phyloP scores from a whole-genome alignment of 2,888 invertebrate species.

The Acholoe squamosa region DNA sequence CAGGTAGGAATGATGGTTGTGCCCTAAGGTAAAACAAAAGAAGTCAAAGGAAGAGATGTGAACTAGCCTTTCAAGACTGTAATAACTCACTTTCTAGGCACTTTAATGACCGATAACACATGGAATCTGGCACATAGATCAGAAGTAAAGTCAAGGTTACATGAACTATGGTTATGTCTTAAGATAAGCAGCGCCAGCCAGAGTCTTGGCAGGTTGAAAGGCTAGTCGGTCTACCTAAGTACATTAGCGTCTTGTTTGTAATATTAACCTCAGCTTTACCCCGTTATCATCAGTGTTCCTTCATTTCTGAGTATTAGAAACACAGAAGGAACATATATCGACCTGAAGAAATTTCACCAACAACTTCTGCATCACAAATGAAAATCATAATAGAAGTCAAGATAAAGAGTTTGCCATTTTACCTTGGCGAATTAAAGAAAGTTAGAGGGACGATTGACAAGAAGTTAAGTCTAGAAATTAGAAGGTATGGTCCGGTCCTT shows the following conservation, averaged over 20 bases:
- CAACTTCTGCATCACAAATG: background rate
- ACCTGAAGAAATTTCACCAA: slow-evolving; percentile 41
- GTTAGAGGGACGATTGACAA: too few relatives aligned
- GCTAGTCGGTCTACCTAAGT: slow-evolving; percentile 57
- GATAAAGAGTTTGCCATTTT: background rate
- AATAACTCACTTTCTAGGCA: too few relatives aligned
- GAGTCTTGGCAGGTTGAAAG: slow-evolving; percentile 7
- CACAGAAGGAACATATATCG: slow-evolving; percentile 27
- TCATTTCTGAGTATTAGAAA: slow-evolving; percentile 43
- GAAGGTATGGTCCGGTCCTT: too few relatives aligned
- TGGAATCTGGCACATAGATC: too few relatives aligned
- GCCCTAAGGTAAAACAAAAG: slow-evolving; percentile 55
- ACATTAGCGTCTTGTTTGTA: slow-evolving; percentile 58
- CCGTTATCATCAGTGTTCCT: slow-evolving; percentile 1
- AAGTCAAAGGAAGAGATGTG: slow-evolving; percentile 43
- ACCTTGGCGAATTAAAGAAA: background rate
- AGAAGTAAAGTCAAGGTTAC: too few relatives aligned
- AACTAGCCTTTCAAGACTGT: slow-evolving; percentile 60
- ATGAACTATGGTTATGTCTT: too few relatives aligned
- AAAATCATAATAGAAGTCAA: background rate
- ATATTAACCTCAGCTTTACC: slow-evolving; percentile 60
- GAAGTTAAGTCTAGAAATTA: too few relatives aligned
- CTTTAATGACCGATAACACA: too few relatives aligned
- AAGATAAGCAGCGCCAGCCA: too few relatives aligned
- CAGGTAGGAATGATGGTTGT: slow-evolving; percentile 60